These are phyloP conservation scores for Opisthograptis luteolata DNA, from an alignment of 2,888 invertebrate species.

Conservation along the genomic window DNA sequence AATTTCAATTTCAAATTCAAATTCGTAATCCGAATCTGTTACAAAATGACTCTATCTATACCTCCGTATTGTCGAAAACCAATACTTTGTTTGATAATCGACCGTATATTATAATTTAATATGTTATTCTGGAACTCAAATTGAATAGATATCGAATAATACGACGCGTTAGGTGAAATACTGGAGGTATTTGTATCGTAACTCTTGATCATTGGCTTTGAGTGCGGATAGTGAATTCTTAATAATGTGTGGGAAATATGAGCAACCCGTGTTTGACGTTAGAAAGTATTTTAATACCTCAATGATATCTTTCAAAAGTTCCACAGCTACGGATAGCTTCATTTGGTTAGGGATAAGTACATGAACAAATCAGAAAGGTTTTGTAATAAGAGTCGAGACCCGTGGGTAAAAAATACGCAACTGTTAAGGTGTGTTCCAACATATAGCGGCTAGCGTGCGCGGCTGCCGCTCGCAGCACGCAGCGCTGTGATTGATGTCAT, in stretches of 20 bases:
- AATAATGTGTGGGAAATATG: constrained; percentile 33
- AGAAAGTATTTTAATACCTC: constrained; percentile 17
- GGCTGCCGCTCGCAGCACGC: too few relatives aligned
- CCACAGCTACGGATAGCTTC: neutral
- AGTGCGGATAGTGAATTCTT: constrained; percentile 27
- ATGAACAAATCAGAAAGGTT: neutral
- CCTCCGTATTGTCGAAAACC: constrained; percentile 54
- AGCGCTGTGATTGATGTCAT: too few relatives aligned
- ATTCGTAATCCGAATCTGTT: constrained; percentile 49
- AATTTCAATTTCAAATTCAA: constrained; percentile 54
- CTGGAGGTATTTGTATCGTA: constrained; percentile 32
- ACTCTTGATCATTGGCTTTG: constrained; percentile 29
- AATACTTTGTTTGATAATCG: constrained; percentile 46
- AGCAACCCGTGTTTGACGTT: neutral
- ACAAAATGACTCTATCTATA: constrained; percentile 64
- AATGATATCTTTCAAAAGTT: constrained; percentile 7
- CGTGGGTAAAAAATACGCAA: neutral
- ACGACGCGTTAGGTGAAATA: constrained; percentile 33
- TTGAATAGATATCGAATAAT: constrained; percentile 59
- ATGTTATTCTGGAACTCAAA: constrained; percentile 49
- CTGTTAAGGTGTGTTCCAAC: too few relatives aligned
- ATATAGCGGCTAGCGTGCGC: too few relatives aligned
- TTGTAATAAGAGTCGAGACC: neutral
- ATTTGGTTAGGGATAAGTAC: constrained; percentile 9
- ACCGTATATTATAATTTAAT: constrained; percentile 59